Conservation (phyloP, 2,888 invertebrate genomes). For the Teleiodes luculella region DNA sequence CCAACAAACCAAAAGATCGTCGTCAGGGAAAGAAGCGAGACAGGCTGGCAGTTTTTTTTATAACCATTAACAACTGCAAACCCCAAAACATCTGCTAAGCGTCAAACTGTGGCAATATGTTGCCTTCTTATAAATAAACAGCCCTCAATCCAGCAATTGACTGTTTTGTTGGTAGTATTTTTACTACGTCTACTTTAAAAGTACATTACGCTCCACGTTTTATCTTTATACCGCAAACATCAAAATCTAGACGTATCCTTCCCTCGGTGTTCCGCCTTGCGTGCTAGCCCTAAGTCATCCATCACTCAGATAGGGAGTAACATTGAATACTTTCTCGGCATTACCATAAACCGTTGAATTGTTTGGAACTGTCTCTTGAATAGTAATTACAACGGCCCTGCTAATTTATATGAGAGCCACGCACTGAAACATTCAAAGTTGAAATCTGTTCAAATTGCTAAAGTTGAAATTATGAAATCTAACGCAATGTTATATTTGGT, state of each 20-base stretch:
- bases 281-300: conserved; percentile 56
- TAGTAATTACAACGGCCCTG: conserved; percentile 1
- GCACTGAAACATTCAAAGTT: conserved; percentile 17
- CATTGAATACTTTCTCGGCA: conserved; percentile 41
- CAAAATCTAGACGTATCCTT: background rate
- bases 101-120: no score
- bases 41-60: no score
- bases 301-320: conserved; percentile 62
- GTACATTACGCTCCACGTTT: background rate
- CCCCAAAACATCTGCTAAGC: no score
- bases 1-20: no score
- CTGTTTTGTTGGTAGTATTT: no score
- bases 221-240: background rate
- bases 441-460: background rate
- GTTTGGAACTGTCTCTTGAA: conserved; percentile 17
- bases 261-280: conserved; percentile 33
- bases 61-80: no score
- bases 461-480: background rate
- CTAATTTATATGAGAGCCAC: conserved; percentile 8
- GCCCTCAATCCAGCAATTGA: no score
- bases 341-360: conserved; percentile 24
- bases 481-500: background rate
- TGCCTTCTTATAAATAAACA: no score
- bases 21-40: no score
- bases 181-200: no score